Evolutionary conservation across 2,113 vertebrate genomes (phyloP), one percentile per base, ranked within the genome.

Genomic region (Empidonax alnorum): DNA sequence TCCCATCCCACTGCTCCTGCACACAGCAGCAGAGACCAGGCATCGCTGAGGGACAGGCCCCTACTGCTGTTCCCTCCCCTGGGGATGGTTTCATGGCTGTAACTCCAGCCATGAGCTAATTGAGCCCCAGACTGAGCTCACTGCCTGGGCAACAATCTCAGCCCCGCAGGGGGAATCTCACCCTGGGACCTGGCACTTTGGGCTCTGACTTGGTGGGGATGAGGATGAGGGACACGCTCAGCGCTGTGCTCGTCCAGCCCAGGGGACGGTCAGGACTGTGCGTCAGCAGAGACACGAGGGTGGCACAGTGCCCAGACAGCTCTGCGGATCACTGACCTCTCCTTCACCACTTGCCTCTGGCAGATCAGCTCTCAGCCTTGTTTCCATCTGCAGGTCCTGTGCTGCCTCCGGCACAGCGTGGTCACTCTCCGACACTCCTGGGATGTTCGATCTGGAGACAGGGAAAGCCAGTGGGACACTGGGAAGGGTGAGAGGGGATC

Each of bases 231-330:
- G 55, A 41, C 15, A 7, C 3, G 0, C 47, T 7, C 0, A 14
- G 58, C n/a, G 52, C 77, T 8, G 41, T 3, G 47, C 19, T 19
- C 2, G 0, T 7, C 21, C 58, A 1, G 5, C 9, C 42, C 5
- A 2, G 21, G 33, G 67, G 17, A 49, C 0, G 6, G 30, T 4
- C 49, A 10, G 0, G 41, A 1, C 52, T 1, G 3, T 0, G 22
- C 2, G 5, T 30, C 71, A 47, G 35, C 4, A 1, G 67, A 3
- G 63, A 58, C 24, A 1, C 3, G 1, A 37, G 55, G 44, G 47
- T 61, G 76, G 87, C 87, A 42, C 18, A 0, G 12, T 6, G 76
- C 72, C 89, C 41, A 0, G 44, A 1, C 1, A 10, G 44, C 87
- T 30, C 24, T 19, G 30, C 1, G 6, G 9, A 6, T 41, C 83